Percentiles rank a stretch among this genome's conserved stretches.
These are phyloP conservation scores for Cossypha niveicapilla DNA, from an alignment of 2,797 vertebrate species.

Conservation along the genomic window DNA sequence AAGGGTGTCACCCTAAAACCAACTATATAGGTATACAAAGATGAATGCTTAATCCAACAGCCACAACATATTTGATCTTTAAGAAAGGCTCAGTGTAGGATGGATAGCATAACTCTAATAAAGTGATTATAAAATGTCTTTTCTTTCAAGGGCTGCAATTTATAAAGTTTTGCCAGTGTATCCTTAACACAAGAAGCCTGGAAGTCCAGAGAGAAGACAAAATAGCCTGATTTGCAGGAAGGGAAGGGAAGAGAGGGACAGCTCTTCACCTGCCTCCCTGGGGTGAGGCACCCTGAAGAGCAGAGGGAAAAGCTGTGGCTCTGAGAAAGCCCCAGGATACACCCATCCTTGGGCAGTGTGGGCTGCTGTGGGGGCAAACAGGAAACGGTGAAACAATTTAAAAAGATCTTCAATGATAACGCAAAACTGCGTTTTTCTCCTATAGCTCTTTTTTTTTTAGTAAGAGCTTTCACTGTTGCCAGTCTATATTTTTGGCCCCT, in stretches of 20 bases:
- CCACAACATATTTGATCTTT: background rate
- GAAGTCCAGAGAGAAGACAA: background rate
- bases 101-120: background rate
- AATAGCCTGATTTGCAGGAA: background rate
- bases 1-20: background rate
- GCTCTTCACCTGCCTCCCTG: background rate
- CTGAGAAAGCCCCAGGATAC: background rate
- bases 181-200: background rate
- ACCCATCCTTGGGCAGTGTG: accelerated
- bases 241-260: background rate
- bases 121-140: background rate
- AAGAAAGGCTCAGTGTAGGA: background rate
- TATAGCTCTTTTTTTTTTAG: background rate
- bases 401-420: background rate
- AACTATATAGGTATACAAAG: background rate
- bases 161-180: background rate
- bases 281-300: background rate
- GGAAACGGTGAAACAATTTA: background rate
- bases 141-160: background rate
- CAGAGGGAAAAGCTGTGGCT: background rate
- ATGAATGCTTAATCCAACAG: background rate
- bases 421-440: background rate
- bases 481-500: background rate
- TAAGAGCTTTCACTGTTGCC: background rate
- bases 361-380: background rate